Base-by-base conservation (phyloP, 2,888 invertebrate species). In the Ormyrus nitidulus region DNA sequence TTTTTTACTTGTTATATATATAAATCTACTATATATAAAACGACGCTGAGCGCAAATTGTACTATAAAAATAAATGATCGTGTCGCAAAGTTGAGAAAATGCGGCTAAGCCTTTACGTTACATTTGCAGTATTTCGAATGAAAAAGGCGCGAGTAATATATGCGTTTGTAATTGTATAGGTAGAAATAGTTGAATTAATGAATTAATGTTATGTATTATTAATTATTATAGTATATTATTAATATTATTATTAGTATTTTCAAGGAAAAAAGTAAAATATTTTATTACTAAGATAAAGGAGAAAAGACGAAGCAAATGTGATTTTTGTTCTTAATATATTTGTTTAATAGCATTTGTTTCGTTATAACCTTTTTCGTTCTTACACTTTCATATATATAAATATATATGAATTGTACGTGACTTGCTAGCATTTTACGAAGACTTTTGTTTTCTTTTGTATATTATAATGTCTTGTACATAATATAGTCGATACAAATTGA, bases 81-180 rank as follows among this genome's bases (percentile, higher is more conserved):
- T 2, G 48, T 10, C 8, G 13, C 34, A 56, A 49, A 69, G 71
- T n/a, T 7, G 46, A 62, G 6, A 64, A 79, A 64, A 70, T 7
- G 53, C 64, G 65, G 46, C 68, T 69, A 74, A 61, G 34, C 49
- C 19, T 54, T 74, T n/a, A 34, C 19, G 11, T 49, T 61, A 79
- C 54, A 69, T 10, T 76, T 76, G 70, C 82, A 84, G 84, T 83
- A 82, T 83, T 84, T 74, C 78, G 69, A 76, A 73, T 77, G 72
- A 44, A 51, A 72, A 71, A 81, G 77, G 75, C 81, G 76, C 80
- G 81, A 83, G 78, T 84, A 84, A 85, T 84, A 83, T 82, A 83
- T 83, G 81, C 77, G 81, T 82, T 77, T 82, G 77, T 13, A 64
- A 72, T 79, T 79, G 75, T 76, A 71, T 80, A 76, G 80, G 71